Evolutionary conservation across 2,888 invertebrate genomes (phyloP).

Genomic region (Eupithecia inturbata): DNA sequence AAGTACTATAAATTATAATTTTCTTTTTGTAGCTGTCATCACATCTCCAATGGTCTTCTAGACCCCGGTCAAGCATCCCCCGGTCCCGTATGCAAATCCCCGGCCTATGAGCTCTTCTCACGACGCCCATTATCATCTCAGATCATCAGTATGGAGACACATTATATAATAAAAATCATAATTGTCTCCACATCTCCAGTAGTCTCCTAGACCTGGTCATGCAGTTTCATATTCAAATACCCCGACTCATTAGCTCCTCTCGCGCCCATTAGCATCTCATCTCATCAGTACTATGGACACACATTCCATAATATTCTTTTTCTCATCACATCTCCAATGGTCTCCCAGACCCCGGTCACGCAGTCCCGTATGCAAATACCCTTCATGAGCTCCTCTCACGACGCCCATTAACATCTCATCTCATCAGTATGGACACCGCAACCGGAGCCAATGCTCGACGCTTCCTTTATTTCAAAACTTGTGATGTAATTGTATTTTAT

Average conservation of each 20-base stretch:
- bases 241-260: too few relatives aligned
- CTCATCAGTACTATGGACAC: too few relatives aligned
- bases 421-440: conserved; percentile 9
- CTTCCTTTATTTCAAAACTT: conserved; percentile 13
- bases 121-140: conserved; percentile 8
- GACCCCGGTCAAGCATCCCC: background rate
- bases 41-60: background rate
- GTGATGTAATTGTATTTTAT: conserved; percentile 8
- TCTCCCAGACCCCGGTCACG: conserved; percentile 6
- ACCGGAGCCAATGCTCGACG: conserved; percentile 1
- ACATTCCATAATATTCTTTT: background rate
- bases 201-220: too few relatives aligned
- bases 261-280: too few relatives aligned
- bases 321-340: background rate
- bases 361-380: conserved; percentile 4
- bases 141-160: conserved; percentile 2
- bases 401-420: conserved; percentile 7
- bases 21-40: background rate
- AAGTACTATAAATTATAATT: too few relatives aligned
- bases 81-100: background rate
- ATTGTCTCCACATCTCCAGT: background rate
- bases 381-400: conserved; percentile 13
- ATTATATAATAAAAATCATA: too few relatives aligned
- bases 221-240: too few relatives aligned
- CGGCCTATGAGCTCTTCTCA: conserved; percentile 6